Base-by-base conservation (phyloP, 53 echinoderm and acorn worm genomes). In the Holothuria scabra region DNA sequence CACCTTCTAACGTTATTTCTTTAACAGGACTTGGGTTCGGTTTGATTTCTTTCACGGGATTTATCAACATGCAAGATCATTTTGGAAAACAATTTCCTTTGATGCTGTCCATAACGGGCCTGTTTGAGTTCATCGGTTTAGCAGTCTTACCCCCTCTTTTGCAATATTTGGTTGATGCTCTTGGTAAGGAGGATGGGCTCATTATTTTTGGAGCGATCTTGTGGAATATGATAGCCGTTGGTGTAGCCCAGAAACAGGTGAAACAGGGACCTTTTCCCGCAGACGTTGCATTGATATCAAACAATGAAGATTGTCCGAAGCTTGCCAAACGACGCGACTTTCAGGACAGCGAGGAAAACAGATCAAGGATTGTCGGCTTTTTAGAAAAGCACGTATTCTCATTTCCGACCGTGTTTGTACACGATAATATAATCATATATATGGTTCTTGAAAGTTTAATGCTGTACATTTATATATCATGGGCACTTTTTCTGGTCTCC, bases 21-120 rank as follows among this genome's bases (percentile, higher is more conserved):
- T 20, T 24, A 16, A n/a, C 46, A 72, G 72, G 72, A 2, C 34
- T 72, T 48, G 72, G 72, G 37, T 23, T 44, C n/a, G 72, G 72
- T 22, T 26, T 72, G 21, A 16, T 48, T 28, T 22, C 46, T 72
- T 1, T 72, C 1, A 2, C 72, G 3, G 72, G 37, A 18, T 72
- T 22, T 44, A 3, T 41, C 12, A 25, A 35, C 12, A 3, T 72
- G 21, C 25, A 72, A 72, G 72, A 72, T 5, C 44, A 72, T 72
- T 72, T 72, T n/a, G 11, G 37, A 11, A 11, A 37, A 12, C 26
- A 48, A 14, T 72, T 44, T 44, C 72, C 72, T 4, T 12, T 26
- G n/a, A 23, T 23, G 23, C 11, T 72, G 22, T 72, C 72, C 13
- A 21, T 48, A 3, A 7, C 23, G 1, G 12, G 7, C 9, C 20